Evolutionary conservation across 2,113 vertebrate species (phyloP).

Genomic region (Callipepla californica): DNA sequence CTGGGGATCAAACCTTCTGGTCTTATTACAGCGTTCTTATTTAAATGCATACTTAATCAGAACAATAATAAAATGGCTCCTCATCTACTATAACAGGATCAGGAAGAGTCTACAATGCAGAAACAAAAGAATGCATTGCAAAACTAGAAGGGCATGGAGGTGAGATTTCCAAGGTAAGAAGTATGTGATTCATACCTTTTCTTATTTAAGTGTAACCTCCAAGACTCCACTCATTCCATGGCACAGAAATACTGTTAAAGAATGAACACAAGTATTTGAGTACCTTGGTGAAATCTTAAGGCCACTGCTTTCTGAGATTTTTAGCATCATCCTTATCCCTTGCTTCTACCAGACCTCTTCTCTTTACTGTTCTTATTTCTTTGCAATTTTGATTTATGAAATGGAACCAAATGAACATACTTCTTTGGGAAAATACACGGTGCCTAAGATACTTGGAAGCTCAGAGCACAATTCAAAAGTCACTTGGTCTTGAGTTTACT

Average conservation of each 20-base stretch:
- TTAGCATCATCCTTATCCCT: not conserved
- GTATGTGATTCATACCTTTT: not conserved
- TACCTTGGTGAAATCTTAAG: not conserved
- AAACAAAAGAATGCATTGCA: slow-evolving; percentile 84
- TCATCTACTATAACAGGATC: slow-evolving; percentile 80
- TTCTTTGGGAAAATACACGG: not conserved
- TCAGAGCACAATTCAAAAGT: not conserved
- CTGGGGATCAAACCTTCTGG: not conserved
- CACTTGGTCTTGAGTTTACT: not conserved
- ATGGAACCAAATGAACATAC: not conserved
- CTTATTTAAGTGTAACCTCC: not conserved
- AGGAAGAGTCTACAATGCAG: slow-evolving; percentile 85
- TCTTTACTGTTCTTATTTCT: not conserved
- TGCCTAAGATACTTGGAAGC: not conserved
- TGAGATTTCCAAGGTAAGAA: slow-evolving; percentile 93
- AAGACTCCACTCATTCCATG: not conserved
- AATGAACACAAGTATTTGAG: not conserved
- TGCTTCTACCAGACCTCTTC: not conserved
- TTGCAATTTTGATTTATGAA: not conserved
- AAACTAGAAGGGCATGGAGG: slow-evolving; percentile 89
- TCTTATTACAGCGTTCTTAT: not conserved
- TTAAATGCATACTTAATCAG: not conserved
- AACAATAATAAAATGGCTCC: not conserved
- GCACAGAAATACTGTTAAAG: not conserved
- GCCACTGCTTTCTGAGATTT: not conserved